phyloP scores from a whole-genome alignment of 2,888 invertebrate species.

The Drosophila paramelanica region DNA sequence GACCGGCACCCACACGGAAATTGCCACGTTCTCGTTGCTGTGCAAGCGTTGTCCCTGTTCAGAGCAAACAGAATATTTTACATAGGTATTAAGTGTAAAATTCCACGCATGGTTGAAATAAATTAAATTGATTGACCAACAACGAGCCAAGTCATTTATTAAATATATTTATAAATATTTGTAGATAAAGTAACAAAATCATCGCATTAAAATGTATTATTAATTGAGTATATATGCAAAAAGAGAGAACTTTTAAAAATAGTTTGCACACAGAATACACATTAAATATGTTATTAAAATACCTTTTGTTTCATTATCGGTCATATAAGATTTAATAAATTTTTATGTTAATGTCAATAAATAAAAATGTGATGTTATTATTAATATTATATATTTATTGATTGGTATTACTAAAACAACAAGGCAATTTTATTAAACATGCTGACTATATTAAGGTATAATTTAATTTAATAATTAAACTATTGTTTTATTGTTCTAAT shows the following conservation, averaged over 20 bases:
- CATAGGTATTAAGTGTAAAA: neutral
- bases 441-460: too few species aligned
- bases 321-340: too few species aligned
- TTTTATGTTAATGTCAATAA: too few species aligned
- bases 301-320: too few species aligned
- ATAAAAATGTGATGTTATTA: too few species aligned
- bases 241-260: too few species aligned
- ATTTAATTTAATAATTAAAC: neutral
- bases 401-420: too few species aligned
- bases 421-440: too few species aligned
- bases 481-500: neutral
- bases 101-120: neutral
- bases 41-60: constrained; percentile 76
- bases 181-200: neutral
- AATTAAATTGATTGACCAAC: neutral
- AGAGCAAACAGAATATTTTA: neutral
- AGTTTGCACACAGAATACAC: too few species aligned
- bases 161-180: neutral
- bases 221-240: neutral
- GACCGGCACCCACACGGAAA: constrained; percentile 76
- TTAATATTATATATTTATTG: too few species aligned
- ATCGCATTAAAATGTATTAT: neutral
- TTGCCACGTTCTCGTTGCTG: constrained; percentile 70
- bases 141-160: neutral
- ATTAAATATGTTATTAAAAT: too few species aligned